A percentile compares a stretch with the other conserved stretches of the same genome.
Evolutionary conservation across 2,888 invertebrate species (phyloP).

Genomic region (Cephus rjabovi): DNA sequence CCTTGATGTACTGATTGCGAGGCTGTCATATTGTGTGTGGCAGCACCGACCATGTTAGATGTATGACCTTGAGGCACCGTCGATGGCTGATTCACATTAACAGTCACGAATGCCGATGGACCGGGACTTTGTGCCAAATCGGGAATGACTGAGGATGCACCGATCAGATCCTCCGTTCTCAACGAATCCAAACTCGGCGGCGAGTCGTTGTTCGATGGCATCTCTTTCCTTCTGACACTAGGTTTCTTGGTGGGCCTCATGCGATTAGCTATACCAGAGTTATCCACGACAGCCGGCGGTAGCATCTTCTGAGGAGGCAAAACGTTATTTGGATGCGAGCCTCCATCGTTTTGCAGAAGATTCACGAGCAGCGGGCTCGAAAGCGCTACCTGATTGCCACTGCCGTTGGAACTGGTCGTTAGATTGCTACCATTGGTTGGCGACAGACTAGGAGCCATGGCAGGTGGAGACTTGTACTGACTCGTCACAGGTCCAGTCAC

Average conservation of each 20-base stretch:
- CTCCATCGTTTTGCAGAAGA: constrained; percentile 86
- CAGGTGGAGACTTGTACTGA: constrained; percentile 53
- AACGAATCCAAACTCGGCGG: constrained; percentile 60
- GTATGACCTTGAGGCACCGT: constrained; percentile 52
- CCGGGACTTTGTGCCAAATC: constrained; percentile 44
- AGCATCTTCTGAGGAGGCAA: constrained; percentile 58
- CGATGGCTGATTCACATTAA: constrained; percentile 55
- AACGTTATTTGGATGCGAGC: constrained; percentile 60
- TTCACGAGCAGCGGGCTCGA: constrained; percentile 93
- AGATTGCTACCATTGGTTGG: constrained; percentile 42
- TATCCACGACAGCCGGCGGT: constrained; percentile 57
- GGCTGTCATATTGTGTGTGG: constrained; percentile 34
- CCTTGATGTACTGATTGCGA: constrained; percentile 38
- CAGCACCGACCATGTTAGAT: constrained; percentile 32
- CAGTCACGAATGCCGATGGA: constrained; percentile 60
- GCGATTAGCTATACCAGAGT: constrained; percentile 48
- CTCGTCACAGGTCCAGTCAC: constrained; percentile 54
- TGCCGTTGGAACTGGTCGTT: constrained; percentile 45
- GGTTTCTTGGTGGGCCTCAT: constrained; percentile 62
- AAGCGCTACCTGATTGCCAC: constrained; percentile 74
- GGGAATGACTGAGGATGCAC: constrained; percentile 44
- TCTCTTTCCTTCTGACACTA: constrained; percentile 62
- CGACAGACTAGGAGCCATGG: constrained; percentile 58
- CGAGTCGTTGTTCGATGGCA: constrained; percentile 48
- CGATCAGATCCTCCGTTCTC: constrained; percentile 60